Conservation (phyloP, 2,113 vertebrate species). For the Chascanopsetta lugubris region DNA sequence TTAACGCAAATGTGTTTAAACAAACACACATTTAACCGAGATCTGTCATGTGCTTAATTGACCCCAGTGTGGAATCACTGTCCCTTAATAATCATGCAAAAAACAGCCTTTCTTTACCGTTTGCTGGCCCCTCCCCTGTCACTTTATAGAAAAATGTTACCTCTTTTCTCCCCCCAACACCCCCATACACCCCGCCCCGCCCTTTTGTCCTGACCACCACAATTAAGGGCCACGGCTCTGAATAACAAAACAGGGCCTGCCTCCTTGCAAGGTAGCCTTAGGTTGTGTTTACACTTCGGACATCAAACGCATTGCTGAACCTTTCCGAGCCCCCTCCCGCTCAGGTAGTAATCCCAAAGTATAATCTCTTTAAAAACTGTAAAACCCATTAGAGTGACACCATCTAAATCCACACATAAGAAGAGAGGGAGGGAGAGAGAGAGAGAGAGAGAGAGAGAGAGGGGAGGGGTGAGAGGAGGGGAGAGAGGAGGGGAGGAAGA, state of each 20-base stretch:
- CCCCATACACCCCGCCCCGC: too few relatives aligned
- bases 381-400: slow-evolving; percentile 83
- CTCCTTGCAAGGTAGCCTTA: slow-evolving; percentile 77
- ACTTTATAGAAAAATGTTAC: slow-evolving; percentile 71
- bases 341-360: slow-evolving; percentile 83
- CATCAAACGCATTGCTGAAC: slow-evolving; percentile 84
- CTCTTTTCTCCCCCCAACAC: slow-evolving; percentile 39
- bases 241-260: slow-evolving; percentile 81
- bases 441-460: slow-evolving; percentile 19
- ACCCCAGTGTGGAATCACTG: slow-evolving; percentile 34
- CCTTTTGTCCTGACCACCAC: slow-evolving; percentile 73
- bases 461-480: slow-evolving; percentile 12
- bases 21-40: background rate
- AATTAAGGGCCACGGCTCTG: slow-evolving; percentile 80
- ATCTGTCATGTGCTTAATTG: slow-evolving; percentile 38
- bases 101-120: slow-evolving; percentile 56
- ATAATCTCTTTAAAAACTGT: slow-evolving; percentile 83
- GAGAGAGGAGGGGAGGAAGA: slow-evolving; percentile 3
- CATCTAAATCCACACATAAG: slow-evolving; percentile 72
- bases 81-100: slow-evolving; percentile 64
- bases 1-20: slow-evolving; percentile 4
- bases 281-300: slow-evolving; percentile 79
- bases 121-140: slow-evolving; percentile 48
- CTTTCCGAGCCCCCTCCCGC: slow-evolving; percentile 75
- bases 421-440: slow-evolving; percentile 18